phyloP scores from a whole-genome alignment of 2,113 vertebrate genomes.

The Microtus richardsoni region DNA sequence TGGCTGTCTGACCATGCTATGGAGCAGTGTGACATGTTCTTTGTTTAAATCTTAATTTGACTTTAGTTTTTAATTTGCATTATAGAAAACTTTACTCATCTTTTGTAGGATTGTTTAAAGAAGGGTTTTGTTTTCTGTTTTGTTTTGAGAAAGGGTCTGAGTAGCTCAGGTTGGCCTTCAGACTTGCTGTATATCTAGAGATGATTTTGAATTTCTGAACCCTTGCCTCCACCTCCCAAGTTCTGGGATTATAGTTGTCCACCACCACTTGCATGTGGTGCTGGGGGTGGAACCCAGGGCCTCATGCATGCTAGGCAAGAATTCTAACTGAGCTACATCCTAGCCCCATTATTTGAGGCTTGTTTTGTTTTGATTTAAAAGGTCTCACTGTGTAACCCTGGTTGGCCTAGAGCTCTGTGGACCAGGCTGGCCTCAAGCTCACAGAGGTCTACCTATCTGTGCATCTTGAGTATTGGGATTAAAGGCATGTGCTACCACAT shows the following conservation, averaged over 20 bases:
- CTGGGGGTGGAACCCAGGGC: neutral
- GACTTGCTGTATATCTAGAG: neutral
- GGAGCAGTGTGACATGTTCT: neutral
- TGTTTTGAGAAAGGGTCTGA: neutral
- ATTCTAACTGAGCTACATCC: neutral
- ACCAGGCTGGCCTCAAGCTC: neutral
- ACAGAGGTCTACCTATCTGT: neutral
- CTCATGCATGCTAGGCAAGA: neutral
- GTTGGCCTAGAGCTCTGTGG: neutral
- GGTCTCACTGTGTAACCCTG: neutral
- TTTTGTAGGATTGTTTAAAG: neutral
- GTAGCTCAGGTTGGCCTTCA: neutral
- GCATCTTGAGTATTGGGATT: neutral
- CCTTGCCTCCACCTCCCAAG: neutral
- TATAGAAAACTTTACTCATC: neutral
- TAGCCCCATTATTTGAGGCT: neutral
- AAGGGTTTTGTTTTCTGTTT: neutral
- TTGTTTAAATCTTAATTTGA: neutral
- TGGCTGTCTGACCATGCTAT: neutral
- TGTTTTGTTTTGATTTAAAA: neutral
- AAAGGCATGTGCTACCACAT: neutral
- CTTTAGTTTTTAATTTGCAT: neutral
- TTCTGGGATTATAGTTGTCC: neutral
- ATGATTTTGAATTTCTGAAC: neutral
- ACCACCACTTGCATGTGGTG: neutral